phyloP scores from a whole-genome alignment of 2,113 vertebrate species.

The Ceyx margarethae region DNA sequence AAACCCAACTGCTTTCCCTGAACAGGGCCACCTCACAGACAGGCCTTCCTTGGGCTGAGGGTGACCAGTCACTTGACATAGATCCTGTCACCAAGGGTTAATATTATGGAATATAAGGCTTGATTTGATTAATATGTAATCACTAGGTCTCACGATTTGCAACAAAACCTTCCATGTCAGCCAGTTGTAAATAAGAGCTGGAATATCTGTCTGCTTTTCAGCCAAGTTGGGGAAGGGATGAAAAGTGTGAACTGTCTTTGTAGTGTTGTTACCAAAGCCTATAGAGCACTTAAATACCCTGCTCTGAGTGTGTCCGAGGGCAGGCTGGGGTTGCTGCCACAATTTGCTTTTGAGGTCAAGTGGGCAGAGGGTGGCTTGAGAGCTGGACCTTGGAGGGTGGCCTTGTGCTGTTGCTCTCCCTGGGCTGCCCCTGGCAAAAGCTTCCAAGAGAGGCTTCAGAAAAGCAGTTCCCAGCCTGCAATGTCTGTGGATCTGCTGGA shows the following conservation, averaged over 20 bases:
- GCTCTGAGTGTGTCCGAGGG: neutral
- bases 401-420: neutral
- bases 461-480: neutral
- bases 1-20: neutral
- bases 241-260: neutral
- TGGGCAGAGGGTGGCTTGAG: neutral
- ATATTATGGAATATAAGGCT: neutral
- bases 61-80: neutral
- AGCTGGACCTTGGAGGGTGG: neutral
- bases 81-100: neutral
- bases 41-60: neutral
- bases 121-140: neutral
- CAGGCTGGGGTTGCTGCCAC: neutral
- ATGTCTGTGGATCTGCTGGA: neutral
- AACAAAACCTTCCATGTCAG: neutral
- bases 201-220: neutral
- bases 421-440: neutral
- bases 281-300: neutral
- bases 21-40: neutral
- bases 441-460: neutral
- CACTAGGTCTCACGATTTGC: neutral
- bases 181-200: neutral
- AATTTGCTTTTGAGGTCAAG: neutral
- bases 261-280: neutral
- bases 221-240: neutral